Percentiles rank a stretch among this genome's conserved stretches.
These are phyloP conservation scores for Sussaba pulchella DNA, from an alignment of 2,888 invertebrate genomes.

Conservation along the genomic window DNA sequence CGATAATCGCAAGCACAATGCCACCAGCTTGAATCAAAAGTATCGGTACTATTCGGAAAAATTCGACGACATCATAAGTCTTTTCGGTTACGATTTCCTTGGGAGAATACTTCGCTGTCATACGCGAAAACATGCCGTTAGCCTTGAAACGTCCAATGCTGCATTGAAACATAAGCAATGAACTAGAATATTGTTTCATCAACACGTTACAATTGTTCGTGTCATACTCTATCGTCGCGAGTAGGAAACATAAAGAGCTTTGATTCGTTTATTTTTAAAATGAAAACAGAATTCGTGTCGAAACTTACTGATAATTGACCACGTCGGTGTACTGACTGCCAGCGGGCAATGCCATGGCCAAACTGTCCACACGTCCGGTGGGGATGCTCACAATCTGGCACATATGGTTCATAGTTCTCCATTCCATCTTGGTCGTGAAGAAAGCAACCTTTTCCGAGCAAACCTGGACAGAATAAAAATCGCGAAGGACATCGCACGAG, in stretches of 20 bases:
- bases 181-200: background rate
- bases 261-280: too few species aligned
- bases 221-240: too few species aligned
- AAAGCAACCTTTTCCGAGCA: slow-evolving; percentile 75
- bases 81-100: background rate
- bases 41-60: slow-evolving; percentile 70
- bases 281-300: too few species aligned
- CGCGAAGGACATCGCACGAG: too few species aligned
- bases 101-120: slow-evolving; percentile 58
- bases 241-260: too few species aligned
- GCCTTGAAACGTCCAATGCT: slow-evolving; percentile 73
- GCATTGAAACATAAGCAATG: background rate
- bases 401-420: too few species aligned
- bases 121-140: slow-evolving; percentile 71
- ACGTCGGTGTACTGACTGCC: slow-evolving; percentile 72
- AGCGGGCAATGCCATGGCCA: slow-evolving; percentile 71
- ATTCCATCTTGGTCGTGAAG: slow-evolving; percentile 71
- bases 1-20: slow-evolving; percentile 59
- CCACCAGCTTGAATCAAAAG: slow-evolving; percentile 70
- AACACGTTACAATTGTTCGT: too few species aligned
- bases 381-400: slow-evolving; percentile 70
- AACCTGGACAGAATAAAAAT: slow-evolving; percentile 63
- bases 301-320: slow-evolving; percentile 75
- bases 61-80: slow-evolving; percentile 53
- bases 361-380: slow-evolving; percentile 69